Percentiles rank a stretch among this genome's conserved stretches.
These are phyloP conservation scores for Pardosa pseudoannulata DNA, from an alignment of 2,888 invertebrate genomes.

Conservation along the genomic window DNA sequence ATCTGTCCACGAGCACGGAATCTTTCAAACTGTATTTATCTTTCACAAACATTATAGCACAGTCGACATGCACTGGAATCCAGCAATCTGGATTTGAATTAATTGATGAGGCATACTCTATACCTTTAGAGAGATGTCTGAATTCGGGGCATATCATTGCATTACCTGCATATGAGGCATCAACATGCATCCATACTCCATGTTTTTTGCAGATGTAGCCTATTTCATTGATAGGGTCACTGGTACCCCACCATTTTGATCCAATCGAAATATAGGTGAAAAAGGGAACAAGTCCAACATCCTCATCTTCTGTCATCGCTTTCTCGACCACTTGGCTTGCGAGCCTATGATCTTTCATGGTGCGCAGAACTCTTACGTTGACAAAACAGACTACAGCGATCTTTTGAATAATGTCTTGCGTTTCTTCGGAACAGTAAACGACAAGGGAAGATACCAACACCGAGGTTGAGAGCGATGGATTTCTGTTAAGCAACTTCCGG, in stretches of 20 bases:
- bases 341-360: conserved; percentile 88
- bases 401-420: conserved; percentile 94
- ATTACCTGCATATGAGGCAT: conserved; percentile 98
- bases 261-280: conserved; percentile 97
- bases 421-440: conserved; percentile 82
- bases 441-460: conserved; percentile 92
- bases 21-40: conserved; percentile 92
- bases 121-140: conserved; percentile 82
- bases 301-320: conserved; percentile 88
- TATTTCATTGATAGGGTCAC: conserved; percentile 94
- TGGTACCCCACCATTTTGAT: conserved; percentile 93
- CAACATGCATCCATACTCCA: conserved; percentile 91
- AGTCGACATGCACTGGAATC: conserved; percentile 96
- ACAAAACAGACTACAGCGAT: conserved; percentile 95
- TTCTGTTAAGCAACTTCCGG: conserved; percentile 87
- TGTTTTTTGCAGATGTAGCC: conserved; percentile 85
- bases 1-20: conserved; percentile 96
- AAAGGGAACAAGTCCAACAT: conserved; percentile 95
- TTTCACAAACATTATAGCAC: conserved; percentile 96
- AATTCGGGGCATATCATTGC: conserved; percentile 98
- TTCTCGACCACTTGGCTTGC: conserved; percentile 87
- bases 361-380: conserved; percentile 90
- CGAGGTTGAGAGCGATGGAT: conserved; percentile 92
- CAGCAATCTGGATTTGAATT: conserved; percentile 99
- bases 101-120: conserved; percentile 93